These are phyloP conservation scores for Drosophila sp. DNA, from an alignment of 1,140 invertebrate genomes.

Conservation along the genomic window DNA sequence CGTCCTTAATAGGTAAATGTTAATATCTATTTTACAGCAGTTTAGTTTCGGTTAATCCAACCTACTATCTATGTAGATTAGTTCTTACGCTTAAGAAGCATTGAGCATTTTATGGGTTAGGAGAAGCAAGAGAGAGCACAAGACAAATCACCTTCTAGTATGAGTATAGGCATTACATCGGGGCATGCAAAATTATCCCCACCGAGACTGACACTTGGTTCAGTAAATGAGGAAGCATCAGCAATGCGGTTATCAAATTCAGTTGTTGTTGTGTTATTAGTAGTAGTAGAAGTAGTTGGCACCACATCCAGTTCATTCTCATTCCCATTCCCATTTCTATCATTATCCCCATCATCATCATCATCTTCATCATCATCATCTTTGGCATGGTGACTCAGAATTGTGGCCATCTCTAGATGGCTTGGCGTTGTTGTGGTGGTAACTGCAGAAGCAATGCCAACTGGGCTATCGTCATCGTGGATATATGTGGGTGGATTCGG, in stretches of 20 bases:
- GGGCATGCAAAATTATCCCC: constrained; percentile 75
- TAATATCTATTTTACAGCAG: constrained; percentile 56
- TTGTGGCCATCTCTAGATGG: constrained; percentile 41
- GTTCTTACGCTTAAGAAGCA: too few relatives aligned
- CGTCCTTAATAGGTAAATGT: constrained; percentile 12
- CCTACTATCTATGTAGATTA: not conserved
- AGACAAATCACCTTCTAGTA: constrained; percentile 82
- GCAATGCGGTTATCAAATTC: constrained; percentile 52
- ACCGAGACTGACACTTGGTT: constrained; percentile 31
- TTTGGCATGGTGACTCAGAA: constrained; percentile 27
- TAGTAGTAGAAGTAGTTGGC: constrained; percentile 31
- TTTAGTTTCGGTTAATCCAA: constrained; percentile 37
- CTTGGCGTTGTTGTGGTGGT: constrained; percentile 24
- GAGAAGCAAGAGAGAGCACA: constrained; percentile 31
- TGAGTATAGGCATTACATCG: constrained; percentile 82
- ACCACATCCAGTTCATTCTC: constrained; percentile 1
- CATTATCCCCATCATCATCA: constrained; percentile 23
- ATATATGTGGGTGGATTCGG: constrained; percentile 26
- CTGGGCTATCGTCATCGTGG: constrained; percentile 16
- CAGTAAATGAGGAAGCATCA: constrained; percentile 31
- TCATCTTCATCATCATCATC: constrained; percentile 28
- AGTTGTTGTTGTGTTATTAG: constrained; percentile 24
- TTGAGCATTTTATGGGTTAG: constrained; percentile 33
- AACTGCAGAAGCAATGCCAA: constrained; percentile 46
- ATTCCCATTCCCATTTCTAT: constrained; percentile 23